These are phyloP conservation scores for Peromyscus californicus DNA, from an alignment of 2,113 vertebrate species.

Conservation along the genomic window DNA sequence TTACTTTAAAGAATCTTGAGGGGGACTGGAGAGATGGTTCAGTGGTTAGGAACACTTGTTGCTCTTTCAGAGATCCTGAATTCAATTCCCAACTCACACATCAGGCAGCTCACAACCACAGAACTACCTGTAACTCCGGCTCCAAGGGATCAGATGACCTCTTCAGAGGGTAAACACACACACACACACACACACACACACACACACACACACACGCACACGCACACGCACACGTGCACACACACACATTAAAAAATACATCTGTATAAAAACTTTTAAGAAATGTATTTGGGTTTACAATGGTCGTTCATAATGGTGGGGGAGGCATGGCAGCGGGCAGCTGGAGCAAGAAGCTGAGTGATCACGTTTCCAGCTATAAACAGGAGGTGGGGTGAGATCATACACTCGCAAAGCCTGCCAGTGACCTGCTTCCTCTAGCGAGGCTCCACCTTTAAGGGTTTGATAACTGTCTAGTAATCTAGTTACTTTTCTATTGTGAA, in stretches of 20 bases:
- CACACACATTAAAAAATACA: not conserved
- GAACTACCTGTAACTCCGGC: not conserved
- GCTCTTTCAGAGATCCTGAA: not conserved
- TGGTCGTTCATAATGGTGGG: too few species aligned
- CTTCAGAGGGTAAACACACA: not conserved
- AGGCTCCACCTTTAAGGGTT: not conserved
- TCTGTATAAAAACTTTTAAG: not conserved
- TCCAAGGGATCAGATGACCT: not conserved
- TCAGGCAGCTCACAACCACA: not conserved
- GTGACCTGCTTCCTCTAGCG: not conserved
- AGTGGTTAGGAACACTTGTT: not conserved
- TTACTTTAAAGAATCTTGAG: not conserved
- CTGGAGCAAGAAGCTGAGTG: not conserved
- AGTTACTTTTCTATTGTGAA: not conserved
- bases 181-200: too few species aligned
- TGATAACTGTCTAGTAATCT: not conserved
- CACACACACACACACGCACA: not conserved
- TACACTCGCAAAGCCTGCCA: not conserved
- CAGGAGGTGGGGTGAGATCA: not conserved
- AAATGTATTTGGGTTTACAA: not conserved
- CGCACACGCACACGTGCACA: not conserved
- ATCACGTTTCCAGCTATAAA: not conserved
- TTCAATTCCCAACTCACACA: not conserved
- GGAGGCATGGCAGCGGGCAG: too few species aligned
- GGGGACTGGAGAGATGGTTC: not conserved